Conservation (phyloP, 1,140 invertebrate genomes). For the Drosophila sp. region DNA sequence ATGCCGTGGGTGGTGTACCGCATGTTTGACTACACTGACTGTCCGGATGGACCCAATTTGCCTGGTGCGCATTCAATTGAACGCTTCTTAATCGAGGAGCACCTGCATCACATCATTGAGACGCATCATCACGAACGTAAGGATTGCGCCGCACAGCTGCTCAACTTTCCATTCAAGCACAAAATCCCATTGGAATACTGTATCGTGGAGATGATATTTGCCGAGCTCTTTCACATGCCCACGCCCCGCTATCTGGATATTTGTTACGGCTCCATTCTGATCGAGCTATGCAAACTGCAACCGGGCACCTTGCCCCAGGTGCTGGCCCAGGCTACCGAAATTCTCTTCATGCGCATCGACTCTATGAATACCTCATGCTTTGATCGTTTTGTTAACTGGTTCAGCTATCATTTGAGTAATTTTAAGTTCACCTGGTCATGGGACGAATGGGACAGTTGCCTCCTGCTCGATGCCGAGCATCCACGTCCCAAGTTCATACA, state of each 20-base stretch:
- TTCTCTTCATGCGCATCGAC: slow-evolving; percentile 97
- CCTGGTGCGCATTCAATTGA: slow-evolving; percentile 99
- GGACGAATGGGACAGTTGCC: slow-evolving; percentile 96
- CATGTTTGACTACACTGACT: slow-evolving; percentile 99
- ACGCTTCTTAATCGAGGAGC: slow-evolving; percentile 98
- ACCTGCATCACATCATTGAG: slow-evolving; percentile 96
- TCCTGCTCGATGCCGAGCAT: slow-evolving; percentile 94
- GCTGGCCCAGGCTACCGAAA: slow-evolving; percentile 98
- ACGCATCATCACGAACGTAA: slow-evolving; percentile 95
- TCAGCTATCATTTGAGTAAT: slow-evolving; percentile 99
- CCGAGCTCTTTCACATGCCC: slow-evolving; percentile 97
- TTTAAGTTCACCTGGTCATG: slow-evolving; percentile 99
- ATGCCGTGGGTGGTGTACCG: slow-evolving; percentile 95
- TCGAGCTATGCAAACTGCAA: slow-evolving; percentile 98
- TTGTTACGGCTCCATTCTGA: slow-evolving; percentile 97
- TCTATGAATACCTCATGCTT: slow-evolving; percentile 98
- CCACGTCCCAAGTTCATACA: slow-evolving; percentile 98
- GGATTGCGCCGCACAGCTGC: slow-evolving; percentile 96
- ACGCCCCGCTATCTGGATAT: slow-evolving; percentile 95
- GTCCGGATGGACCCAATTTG: slow-evolving; percentile 95
- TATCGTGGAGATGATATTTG: slow-evolving; percentile 98
- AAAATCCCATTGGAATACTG: slow-evolving; percentile 99
- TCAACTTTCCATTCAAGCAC: slow-evolving; percentile 96
- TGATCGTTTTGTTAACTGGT: slow-evolving; percentile 99
- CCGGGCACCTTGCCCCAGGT: slow-evolving; percentile 99